Evolutionary conservation across 2,797 vertebrate species (phyloP).

Genomic region (Scleropages formosus): DNA sequence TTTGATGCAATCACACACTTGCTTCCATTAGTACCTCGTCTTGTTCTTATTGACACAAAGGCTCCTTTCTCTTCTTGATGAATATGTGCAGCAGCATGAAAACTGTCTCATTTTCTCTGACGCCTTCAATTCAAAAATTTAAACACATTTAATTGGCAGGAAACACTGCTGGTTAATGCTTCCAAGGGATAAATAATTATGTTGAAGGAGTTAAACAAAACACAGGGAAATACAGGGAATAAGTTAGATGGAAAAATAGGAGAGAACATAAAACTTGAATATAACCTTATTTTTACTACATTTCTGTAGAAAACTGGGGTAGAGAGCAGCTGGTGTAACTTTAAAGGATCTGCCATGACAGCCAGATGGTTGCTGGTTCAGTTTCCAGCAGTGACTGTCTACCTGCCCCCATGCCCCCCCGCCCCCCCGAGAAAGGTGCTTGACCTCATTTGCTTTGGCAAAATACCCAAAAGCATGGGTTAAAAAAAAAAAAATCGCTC

Average conservation of each 20-base stretch:
- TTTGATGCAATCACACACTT: not conserved
- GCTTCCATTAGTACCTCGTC: constrained; percentile 14
- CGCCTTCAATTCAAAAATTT: not conserved
- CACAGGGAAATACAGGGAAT: not conserved
- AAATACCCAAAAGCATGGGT: not conserved
- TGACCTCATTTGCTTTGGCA: not conserved
- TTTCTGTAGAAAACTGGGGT: too few relatives aligned
- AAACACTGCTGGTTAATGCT: not conserved
- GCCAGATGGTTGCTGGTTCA: not conserved
- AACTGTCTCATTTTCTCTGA: not conserved
- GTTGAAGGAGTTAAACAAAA: not conserved
- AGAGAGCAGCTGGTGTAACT: too few relatives aligned
- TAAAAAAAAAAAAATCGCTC: not conserved
- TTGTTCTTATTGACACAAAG: not conserved
- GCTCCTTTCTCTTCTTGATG: constrained; percentile 6
- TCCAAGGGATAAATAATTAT: not conserved
- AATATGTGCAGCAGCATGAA: not conserved
- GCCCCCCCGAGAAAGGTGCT: not conserved
- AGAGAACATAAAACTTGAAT: too few relatives aligned
- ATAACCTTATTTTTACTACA: too few relatives aligned
- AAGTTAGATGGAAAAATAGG: not conserved
- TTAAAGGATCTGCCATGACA: too few relatives aligned
- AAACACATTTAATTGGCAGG: constrained; percentile 6
- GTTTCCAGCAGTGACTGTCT: too few relatives aligned
- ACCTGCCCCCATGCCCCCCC: too few relatives aligned